Conservation (phyloP, 2,888 invertebrate genomes). For the Drosophila engyochracea region DNA sequence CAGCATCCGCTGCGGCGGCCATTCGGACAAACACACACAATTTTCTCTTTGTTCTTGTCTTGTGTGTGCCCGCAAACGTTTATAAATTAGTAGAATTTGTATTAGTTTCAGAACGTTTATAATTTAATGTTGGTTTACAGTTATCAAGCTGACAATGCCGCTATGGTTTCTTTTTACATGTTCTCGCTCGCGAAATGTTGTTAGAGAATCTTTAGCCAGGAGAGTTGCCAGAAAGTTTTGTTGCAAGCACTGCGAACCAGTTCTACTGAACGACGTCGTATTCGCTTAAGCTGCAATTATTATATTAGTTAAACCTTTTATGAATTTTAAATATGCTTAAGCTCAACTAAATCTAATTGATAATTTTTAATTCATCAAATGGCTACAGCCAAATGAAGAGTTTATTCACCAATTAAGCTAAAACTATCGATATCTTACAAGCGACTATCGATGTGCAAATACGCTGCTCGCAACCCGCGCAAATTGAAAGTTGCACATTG, state of each 20-base stretch:
- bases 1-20: constrained; percentile 61
- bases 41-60: background rate
- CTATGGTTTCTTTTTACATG: constrained; percentile 18
- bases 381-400: background rate
- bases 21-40: constrained; percentile 13
- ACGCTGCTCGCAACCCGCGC: background rate
- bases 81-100: background rate
- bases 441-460: constrained; percentile 11
- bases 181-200: constrained; percentile 30
- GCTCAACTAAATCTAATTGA: too few relatives aligned
- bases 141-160: constrained; percentile 18
- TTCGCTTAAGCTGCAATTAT: background rate
- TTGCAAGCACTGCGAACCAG: constrained; percentile 4
- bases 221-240: constrained; percentile 12
- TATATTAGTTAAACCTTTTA: background rate
- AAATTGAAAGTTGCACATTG: background rate
- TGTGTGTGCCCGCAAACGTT: background rate
- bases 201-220: constrained; percentile 13
- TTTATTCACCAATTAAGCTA: background rate
- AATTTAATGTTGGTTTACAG: constrained; percentile 3
- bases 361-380: background rate
- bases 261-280: background rate
- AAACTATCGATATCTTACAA: constrained; percentile 3
- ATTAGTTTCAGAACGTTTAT: constrained; percentile 1
- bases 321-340: background rate